phyloP scores from a whole-genome alignment of 2,113 vertebrate species.

The Actenoides hombroni region DNA sequence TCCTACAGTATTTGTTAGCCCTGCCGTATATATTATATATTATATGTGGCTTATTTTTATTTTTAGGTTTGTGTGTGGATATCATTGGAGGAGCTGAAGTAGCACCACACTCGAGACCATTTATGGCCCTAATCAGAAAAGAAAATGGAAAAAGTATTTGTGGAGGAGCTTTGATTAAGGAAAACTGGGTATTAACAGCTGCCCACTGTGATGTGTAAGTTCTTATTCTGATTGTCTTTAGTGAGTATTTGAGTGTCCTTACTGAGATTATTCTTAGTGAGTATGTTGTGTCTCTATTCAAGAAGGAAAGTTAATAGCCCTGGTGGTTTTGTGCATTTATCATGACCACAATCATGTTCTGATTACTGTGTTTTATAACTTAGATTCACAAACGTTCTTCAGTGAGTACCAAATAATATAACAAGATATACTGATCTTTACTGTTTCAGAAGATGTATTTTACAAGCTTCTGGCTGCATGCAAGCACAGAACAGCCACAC shows the following conservation, averaged over 20 bases:
- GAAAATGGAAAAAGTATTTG: fast-evolving
- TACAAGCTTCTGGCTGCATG: not conserved
- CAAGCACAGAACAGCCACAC: not conserved
- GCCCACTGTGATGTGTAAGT: slow-evolving; percentile 74
- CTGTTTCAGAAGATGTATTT: not conserved
- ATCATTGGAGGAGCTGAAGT: slow-evolving; percentile 73
- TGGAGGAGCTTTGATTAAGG: slow-evolving; percentile 71
- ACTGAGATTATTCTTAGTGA: not conserved
- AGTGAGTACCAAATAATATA: not conserved
- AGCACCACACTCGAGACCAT: slow-evolving; percentile 72
- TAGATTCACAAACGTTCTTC: not conserved
- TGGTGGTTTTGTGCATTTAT: not conserved
- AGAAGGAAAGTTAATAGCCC: not conserved
- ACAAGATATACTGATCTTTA: not conserved
- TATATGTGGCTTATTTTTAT: not conserved
- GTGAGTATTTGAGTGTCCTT: not conserved
- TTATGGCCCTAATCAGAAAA: slow-evolving; percentile 55
- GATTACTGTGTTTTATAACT: not conserved
- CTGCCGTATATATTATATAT: not conserved
- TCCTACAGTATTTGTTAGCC: not conserved
- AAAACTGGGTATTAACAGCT: slow-evolving; percentile 79
- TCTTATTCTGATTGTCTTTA: not conserved
- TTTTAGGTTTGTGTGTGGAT: slow-evolving; percentile 58
- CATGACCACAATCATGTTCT: not conserved
- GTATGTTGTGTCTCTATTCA: not conserved